Evolutionary conservation across 1,140 invertebrate species (phyloP), one percentile per base, ranked within the genome.

Genomic region (Solen grandis): DNA sequence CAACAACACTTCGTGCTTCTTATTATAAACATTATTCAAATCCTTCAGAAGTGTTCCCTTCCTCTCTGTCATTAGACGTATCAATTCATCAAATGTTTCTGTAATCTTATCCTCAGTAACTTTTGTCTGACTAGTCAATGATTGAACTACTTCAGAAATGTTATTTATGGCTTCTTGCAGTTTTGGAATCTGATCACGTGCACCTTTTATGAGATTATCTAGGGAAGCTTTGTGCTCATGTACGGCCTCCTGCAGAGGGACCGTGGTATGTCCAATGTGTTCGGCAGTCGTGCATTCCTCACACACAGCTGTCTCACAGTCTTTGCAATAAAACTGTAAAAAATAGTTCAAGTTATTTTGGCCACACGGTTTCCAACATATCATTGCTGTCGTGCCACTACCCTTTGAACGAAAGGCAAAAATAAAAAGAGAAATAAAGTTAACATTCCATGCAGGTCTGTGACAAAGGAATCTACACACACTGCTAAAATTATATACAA

Each of bases 301-400:
- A 82, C 94, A 94, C 55, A 94, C 91, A 1, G 93, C 93, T 0
- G 93, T 94, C 85, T 94, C 94, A 86, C 94, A 94, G 59, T 93
- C 91, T 8, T 90, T 87, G 85, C 94, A 94, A 86, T 93, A 94
- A 86, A 93, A 94, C 62, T 78, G 75, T 59, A 78, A 78, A 22
- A 27, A 1, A 69, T 33, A 33, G 46, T 46, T 46, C n/a, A n/a
- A n/a, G n/a, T n/a, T n/a, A n/a, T n/a, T n/a, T n/a, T n/a, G n/a
- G n/a, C n/a, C n/a, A n/a, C n/a, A n/a, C n/a, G n/a, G n/a, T n/a
- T n/a, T n/a, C n/a, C n/a, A n/a, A n/a, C n/a, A n/a, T n/a, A n/a
- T n/a, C n/a, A n/a, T n/a, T n/a, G n/a, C n/a, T n/a, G n/a, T n/a
- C n/a, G n/a, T n/a, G n/a, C n/a, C n/a, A n/a, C n/a, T n/a, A n/a